These are phyloP conservation scores for Drosophila grimshawi DNA, from an alignment of 1,140 invertebrate species.

Conservation along the genomic window DNA sequence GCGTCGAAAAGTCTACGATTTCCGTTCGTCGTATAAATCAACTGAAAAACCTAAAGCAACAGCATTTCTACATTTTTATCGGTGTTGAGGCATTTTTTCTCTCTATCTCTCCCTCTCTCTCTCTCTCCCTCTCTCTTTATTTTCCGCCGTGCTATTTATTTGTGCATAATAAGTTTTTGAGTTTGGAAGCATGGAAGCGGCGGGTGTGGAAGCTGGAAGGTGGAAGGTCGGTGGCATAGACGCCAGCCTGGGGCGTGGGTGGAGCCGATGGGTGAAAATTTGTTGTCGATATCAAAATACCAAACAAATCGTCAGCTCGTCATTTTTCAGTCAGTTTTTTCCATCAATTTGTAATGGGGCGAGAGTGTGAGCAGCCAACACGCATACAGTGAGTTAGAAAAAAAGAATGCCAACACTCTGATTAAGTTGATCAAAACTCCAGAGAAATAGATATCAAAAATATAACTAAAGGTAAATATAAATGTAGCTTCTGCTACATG, in stretches of 20 bases:
- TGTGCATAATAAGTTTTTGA: slow-evolving; percentile 80
- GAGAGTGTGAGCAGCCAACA: slow-evolving; percentile 42
- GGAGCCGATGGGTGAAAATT: slow-evolving; percentile 38
- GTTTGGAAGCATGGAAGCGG: slow-evolving; percentile 23
- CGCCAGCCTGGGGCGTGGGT: slow-evolving; percentile 36
- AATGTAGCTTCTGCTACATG: too few relatives aligned
- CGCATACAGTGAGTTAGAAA: slow-evolving; percentile 20
- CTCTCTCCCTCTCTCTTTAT: not conserved
- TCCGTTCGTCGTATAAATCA: slow-evolving; percentile 80
- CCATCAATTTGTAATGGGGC: slow-evolving; percentile 64
- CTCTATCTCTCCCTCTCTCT: not conserved
- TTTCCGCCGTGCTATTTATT: slow-evolving; percentile 59
- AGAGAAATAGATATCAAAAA: too few relatives aligned
- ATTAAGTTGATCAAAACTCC: not conserved
- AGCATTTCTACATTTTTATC: slow-evolving; percentile 78
- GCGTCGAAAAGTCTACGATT: slow-evolving; percentile 83
- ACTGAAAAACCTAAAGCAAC: slow-evolving; percentile 54
- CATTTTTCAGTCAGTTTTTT: slow-evolving; percentile 79
- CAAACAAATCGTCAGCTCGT: slow-evolving; percentile 81
- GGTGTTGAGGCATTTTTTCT: slow-evolving; percentile 35
- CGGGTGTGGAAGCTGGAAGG: not conserved
- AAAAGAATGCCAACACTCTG: not conserved
- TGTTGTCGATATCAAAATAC: slow-evolving; percentile 80
- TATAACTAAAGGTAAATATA: too few relatives aligned
- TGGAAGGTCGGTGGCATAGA: slow-evolving; percentile 17